Percentiles rank a stretch among this genome's conserved stretches.
These are phyloP conservation scores for Euura lappo DNA, from an alignment of 1,140 invertebrate species.

Conservation along the genomic window DNA sequence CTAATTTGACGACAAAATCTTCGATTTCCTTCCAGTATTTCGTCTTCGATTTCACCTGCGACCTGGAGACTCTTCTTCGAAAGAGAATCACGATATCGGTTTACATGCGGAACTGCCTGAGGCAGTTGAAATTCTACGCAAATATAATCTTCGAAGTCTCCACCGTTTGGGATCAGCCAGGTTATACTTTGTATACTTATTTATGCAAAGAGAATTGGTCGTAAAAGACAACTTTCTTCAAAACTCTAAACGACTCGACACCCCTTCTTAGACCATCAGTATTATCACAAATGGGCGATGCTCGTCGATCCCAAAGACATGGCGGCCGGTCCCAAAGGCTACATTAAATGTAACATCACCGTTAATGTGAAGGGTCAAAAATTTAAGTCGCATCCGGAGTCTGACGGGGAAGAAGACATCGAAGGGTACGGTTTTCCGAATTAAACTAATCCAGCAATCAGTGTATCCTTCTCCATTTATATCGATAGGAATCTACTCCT, in stretches of 20 bases:
- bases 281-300: slow-evolving; percentile 83
- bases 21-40: slow-evolving; percentile 58
- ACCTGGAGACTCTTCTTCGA: slow-evolving; percentile 44
- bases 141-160: slow-evolving; percentile 67
- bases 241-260: background rate
- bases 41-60: slow-evolving; percentile 46
- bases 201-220: slow-evolving; percentile 3
- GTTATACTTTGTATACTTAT: slow-evolving; percentile 55
- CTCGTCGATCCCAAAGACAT: slow-evolving; percentile 72
- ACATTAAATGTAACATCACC: slow-evolving; percentile 78
- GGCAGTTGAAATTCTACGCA: slow-evolving; percentile 50
- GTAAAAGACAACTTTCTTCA: background rate
- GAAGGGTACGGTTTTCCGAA: slow-evolving; percentile 67
- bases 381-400: slow-evolving; percentile 64
- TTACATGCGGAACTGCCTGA: slow-evolving; percentile 44
- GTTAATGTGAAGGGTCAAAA: slow-evolving; percentile 73
- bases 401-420: slow-evolving; percentile 72
- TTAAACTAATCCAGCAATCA: slow-evolving; percentile 1
- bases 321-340: slow-evolving; percentile 70
- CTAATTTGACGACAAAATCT: slow-evolving; percentile 2
- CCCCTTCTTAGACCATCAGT: slow-evolving; percentile 70
- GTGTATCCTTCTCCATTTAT: background rate
- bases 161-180: slow-evolving; percentile 72
- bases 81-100: slow-evolving; percentile 52
- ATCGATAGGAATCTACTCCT: slow-evolving; percentile 72